These are phyloP conservation scores for Sarcophaga peregrina DNA, from an alignment of 1,140 invertebrate species.

Conservation along the genomic window DNA sequence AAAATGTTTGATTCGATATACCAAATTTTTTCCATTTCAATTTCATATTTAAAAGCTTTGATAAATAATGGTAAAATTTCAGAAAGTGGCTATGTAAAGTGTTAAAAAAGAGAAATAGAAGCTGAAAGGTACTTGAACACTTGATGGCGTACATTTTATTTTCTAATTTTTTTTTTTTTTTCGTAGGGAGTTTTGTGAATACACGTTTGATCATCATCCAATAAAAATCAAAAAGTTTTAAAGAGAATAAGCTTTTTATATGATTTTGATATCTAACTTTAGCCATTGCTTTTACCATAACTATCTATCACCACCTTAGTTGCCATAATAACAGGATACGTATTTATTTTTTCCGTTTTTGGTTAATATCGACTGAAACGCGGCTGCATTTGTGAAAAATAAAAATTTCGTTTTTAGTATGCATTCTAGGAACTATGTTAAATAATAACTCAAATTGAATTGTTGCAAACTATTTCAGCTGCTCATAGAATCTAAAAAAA, in stretches of 20 bases:
- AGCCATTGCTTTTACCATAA: neutral
- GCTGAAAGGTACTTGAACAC: neutral
- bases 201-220: neutral
- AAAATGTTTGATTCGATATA: too few relatives aligned
- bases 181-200: neutral
- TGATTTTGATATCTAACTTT: neutral
- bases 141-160: too few relatives aligned
- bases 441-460: too few relatives aligned
- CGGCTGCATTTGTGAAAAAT: neutral
- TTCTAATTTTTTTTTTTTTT: neutral
- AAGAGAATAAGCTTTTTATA: neutral
- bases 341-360: too few relatives aligned
- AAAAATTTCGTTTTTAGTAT: too few relatives aligned
- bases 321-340: too few relatives aligned
- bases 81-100: neutral
- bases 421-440: too few relatives aligned
- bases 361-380: neutral
- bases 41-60: slow-evolving; percentile 2
- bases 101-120: neutral
- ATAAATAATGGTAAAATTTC: neutral
- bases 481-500: too few relatives aligned
- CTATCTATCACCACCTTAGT: too few relatives aligned
- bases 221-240: neutral
- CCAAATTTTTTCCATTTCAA: neutral
- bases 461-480: too few relatives aligned